These are phyloP conservation scores for Penaeus japonicus DNA, from an alignment of 1,140 invertebrate species.

Conservation along the genomic window DNA sequence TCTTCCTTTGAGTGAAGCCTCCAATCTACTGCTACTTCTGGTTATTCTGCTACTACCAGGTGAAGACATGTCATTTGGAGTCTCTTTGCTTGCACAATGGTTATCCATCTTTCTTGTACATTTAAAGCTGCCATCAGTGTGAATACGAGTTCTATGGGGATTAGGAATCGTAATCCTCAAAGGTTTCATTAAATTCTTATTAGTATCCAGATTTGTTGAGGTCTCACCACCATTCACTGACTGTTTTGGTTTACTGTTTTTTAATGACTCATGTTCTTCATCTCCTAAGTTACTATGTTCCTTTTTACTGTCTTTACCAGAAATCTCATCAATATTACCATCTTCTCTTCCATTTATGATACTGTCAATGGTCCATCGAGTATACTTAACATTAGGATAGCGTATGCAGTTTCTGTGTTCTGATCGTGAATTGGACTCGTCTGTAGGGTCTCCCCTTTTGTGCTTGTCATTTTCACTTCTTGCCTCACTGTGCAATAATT, in stretches of 20 bases:
- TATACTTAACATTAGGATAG: slow-evolving; percentile 35
- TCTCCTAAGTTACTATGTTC: not conserved
- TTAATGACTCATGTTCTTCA: not conserved
- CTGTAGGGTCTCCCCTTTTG: not conserved
- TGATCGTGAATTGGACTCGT: not conserved
- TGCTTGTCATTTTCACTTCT: not conserved
- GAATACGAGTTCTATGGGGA: slow-evolving; percentile 26
- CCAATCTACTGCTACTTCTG: no score
- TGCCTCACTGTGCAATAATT: slow-evolving; percentile 34
- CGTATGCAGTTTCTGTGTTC: slow-evolving; percentile 18
- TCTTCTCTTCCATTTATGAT: slow-evolving; percentile 50
- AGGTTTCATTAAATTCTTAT: slow-evolving; percentile 48
- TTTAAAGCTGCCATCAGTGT: not conserved
- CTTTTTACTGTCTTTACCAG: not conserved
- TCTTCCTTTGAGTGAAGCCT: not conserved
- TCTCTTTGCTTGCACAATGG: not conserved
- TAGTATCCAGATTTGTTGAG: slow-evolving; percentile 36
- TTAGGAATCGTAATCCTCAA: slow-evolving; percentile 43
- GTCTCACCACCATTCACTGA: slow-evolving; percentile 6
- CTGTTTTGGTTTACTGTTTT: slow-evolving; percentile 23
- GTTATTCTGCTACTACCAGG: no score
- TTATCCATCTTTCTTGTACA: not conserved
- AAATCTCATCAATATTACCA: not conserved
- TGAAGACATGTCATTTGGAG: no score
- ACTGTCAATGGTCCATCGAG: slow-evolving; percentile 47